Evolutionary conservation across 2,797 vertebrate species (phyloP), one percentile per base, ranked within the genome.

Genomic region (Tragelaphus eurycerus): DNA sequence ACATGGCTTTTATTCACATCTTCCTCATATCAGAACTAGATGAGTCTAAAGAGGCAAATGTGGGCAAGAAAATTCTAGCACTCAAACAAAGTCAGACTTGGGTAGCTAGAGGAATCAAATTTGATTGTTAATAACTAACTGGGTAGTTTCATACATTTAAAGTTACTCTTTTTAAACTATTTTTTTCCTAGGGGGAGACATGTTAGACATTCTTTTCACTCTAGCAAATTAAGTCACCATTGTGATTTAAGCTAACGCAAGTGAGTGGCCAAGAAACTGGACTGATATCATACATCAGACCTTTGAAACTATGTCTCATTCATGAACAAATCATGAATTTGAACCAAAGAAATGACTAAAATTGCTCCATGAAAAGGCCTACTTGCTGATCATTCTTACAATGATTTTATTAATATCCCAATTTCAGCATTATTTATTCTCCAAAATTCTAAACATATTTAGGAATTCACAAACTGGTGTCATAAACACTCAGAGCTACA

Each of bases 381-480:
- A 71, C 34, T 79, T 96, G 27, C 31, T 95, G 85, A 93, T 90
- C 76, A 86, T n/a, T 96, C 60, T 82, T 90, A 95, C 3, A 48
- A 48, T 83, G 5, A 89, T 94, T 84, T 90, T 54, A 4, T 64
- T 64, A 93, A 55, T 71, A 57, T n/a, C n/a, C 19, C 25, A 90
- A 57, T 16, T 74, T 95, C 90, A 54, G 7, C 52, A 90, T 90
- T 76, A 71, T 76, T 93, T 89, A 89, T 83, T 76, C 71, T 90
- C 86, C 95, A 60, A 94, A 94, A 86, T 84, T 84, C 57, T 76
- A 2, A 82, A 86, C 14, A 71, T 79, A 74, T 21, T 86, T 85
- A 93, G 95, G 31, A 97, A 94, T 90, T 93, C 93, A 94, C 38
- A 93, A 96, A 89, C 91, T 48, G 21, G 25, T 84, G 6, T 97